phyloP scores from a whole-genome alignment of 2,797 vertebrate genomes.

The Centropyge bicolor region DNA sequence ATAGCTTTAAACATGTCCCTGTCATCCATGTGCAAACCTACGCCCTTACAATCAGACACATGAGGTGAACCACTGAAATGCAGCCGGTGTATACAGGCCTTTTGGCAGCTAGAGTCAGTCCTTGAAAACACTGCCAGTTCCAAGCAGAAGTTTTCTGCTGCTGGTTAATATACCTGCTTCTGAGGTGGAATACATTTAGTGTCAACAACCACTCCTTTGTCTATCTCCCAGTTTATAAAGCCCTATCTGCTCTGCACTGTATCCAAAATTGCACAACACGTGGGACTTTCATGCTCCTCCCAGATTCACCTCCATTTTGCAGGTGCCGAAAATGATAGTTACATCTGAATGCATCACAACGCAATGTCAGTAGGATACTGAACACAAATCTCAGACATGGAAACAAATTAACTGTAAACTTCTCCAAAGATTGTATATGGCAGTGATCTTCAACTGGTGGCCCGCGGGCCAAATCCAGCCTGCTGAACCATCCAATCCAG shows the following conservation, averaged over 20 bases:
- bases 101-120: neutral
- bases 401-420: neutral
- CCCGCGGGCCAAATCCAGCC: too few relatives aligned
- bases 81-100: neutral
- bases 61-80: neutral
- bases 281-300: neutral
- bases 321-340: neutral
- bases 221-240: neutral
- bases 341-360: neutral
- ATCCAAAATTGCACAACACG: neutral
- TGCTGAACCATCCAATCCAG: too few relatives aligned
- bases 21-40: too few relatives aligned
- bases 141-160: too few relatives aligned
- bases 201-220: neutral
- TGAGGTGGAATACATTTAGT: neutral
- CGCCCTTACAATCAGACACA: neutral
- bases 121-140: neutral
- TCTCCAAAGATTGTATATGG: neutral
- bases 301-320: neutral
- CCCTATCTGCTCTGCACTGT: neutral
- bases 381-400: neutral
- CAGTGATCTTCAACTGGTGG: too few relatives aligned
- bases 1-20: too few relatives aligned
- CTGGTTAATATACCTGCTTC: neutral
- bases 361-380: conserved; percentile 2